Conservation (phyloP, 1,140 invertebrate genomes). For the Drosophila watanabei region DNA sequence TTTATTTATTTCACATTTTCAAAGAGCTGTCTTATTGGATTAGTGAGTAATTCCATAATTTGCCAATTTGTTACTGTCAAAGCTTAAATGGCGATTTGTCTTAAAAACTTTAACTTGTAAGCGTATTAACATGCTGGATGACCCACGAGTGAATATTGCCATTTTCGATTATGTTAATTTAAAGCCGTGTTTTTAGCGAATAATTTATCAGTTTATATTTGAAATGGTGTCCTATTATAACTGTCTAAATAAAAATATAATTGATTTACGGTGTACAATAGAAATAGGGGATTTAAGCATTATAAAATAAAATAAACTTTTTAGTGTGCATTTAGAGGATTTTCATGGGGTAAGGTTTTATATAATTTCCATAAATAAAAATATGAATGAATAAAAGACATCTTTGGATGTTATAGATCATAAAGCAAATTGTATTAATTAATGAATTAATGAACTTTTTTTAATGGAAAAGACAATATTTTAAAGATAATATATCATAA, state of each 20-base stretch:
- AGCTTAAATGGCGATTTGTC: background rate
- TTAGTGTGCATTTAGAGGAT: background rate
- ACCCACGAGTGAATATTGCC: background rate
- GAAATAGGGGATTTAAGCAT: background rate
- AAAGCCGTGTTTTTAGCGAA: background rate
- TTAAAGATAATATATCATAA: background rate
- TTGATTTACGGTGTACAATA: background rate
- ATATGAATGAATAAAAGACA: background rate
- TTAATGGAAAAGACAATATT: background rate
- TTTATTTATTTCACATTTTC: no score
- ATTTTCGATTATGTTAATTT: slow-evolving; percentile 1
- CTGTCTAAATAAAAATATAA: background rate
- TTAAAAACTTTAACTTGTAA: background rate
- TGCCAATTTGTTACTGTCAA: background rate
- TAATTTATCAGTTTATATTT: background rate
- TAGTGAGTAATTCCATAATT: background rate
- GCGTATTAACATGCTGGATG: background rate
- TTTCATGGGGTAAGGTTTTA: background rate
- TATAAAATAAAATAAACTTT: background rate
- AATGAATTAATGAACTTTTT: background rate
- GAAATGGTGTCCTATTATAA: background rate
- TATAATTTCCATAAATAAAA: background rate
- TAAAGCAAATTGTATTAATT: background rate
- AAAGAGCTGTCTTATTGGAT: background rate
- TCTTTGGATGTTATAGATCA: background rate